Percentiles rank a stretch among this genome's conserved stretches.
Conservation (phyloP, 2,797 vertebrate genomes). For the Glossophaga mutica region DNA sequence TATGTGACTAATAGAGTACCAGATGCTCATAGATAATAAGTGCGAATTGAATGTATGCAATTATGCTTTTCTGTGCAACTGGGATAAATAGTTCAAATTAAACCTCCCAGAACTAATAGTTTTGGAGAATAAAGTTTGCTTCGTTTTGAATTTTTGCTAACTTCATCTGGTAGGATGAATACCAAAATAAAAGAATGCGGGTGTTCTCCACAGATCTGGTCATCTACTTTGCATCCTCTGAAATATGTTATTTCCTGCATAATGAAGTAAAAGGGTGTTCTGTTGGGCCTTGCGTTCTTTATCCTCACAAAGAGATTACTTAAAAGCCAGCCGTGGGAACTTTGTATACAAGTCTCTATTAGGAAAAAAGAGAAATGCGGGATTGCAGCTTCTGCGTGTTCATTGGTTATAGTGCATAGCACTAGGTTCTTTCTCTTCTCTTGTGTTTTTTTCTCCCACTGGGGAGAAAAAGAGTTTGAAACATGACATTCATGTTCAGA, state of each 20-base stretch:
- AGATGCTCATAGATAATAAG: not conserved
- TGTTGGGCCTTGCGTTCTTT: conserved; percentile 3
- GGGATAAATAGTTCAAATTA: conserved; percentile 26
- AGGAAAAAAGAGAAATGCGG: not conserved
- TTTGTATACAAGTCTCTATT: conserved; percentile 36
- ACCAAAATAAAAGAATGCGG: conserved; percentile 44
- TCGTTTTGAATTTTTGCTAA: conserved; percentile 44
- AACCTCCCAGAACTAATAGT: not conserved
- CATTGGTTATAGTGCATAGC: not conserved
- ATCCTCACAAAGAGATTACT: conserved; percentile 49
- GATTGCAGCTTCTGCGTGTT: not conserved
- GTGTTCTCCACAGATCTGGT: conserved; percentile 25
- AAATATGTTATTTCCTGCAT: conserved; percentile 45
- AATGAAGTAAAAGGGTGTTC: conserved; percentile 25
- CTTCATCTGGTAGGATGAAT: conserved; percentile 4
- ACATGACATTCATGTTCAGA: not conserved
- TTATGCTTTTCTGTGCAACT: not conserved
- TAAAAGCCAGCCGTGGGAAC: conserved; percentile 35
- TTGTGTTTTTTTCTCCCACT: not conserved
- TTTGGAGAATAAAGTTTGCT: conserved; percentile 46
- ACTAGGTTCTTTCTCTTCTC: not conserved
- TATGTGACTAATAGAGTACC: not conserved
- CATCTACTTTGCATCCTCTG: not conserved
- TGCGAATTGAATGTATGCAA: not conserved
- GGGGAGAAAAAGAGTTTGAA: not conserved